Evolutionary conservation across 2,888 invertebrate genomes (phyloP).

Genomic region (Lasioglossum morio): DNA sequence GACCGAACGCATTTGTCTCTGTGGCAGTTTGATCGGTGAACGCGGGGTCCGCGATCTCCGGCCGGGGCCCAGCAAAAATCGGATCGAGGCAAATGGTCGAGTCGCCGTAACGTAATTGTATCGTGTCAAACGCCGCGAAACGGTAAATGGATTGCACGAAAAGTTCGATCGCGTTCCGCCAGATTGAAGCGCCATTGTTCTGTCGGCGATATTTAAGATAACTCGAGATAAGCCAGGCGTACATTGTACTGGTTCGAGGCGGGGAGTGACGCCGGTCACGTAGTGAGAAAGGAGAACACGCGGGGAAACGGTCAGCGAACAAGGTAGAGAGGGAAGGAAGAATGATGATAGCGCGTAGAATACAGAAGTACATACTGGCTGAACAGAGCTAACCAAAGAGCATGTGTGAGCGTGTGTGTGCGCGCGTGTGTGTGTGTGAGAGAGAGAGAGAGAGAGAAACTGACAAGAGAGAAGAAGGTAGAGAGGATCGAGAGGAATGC

Average conservation of each 20-base stretch:
- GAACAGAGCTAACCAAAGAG: neutral
- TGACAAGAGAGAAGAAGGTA: neutral
- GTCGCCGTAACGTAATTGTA: conserved; percentile 33
- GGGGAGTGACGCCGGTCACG: conserved; percentile 14
- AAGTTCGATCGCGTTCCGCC: conserved; percentile 46
- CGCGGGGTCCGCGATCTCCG: neutral
- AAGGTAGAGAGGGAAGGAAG: conserved; percentile 25
- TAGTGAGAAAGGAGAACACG: conserved; percentile 24
- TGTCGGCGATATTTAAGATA: conserved; percentile 61
- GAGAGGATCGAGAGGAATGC: conserved; percentile 13
- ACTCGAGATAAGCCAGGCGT: conserved; percentile 41
- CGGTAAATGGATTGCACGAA: conserved; percentile 45
- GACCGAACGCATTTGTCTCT: conserved; percentile 5
- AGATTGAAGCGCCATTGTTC: conserved; percentile 60
- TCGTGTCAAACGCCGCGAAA: conserved; percentile 38
- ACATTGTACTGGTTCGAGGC: conserved; percentile 16
- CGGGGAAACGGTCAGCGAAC: conserved; percentile 30
- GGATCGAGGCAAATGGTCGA: conserved; percentile 23
- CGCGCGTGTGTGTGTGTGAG: no score
- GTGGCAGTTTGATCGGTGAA: neutral
- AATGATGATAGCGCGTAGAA: conserved; percentile 51
- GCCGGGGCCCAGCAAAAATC: neutral
- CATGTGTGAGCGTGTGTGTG: neutral
- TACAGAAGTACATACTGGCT: conserved; percentile 38
- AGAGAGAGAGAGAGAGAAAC: neutral